A percentile compares a stretch with the other conserved stretches of the same genome.
These are phyloP conservation scores for Dreissena rostriformis DNA, from an alignment of 1,140 invertebrate species.

Conservation along the genomic window DNA sequence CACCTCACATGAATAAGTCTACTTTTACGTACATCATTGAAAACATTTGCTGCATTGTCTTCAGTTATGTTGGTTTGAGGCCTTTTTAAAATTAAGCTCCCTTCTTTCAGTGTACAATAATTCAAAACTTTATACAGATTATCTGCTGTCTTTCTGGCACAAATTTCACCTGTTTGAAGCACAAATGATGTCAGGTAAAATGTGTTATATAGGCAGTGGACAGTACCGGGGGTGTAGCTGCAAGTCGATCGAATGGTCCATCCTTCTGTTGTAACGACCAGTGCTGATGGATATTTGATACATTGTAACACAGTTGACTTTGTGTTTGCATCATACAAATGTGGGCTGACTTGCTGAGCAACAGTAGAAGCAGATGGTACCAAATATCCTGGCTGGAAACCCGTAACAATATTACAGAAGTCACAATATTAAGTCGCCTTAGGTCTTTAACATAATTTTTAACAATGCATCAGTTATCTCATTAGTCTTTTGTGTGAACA, in stretches of 20 bases:
- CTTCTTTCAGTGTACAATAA: neutral
- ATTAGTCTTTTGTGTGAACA: too few relatives aligned
- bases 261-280: conserved; percentile 3
- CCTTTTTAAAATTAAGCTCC: neutral
- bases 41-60: conserved; percentile 41
- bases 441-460: too few relatives aligned
- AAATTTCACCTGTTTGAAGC: neutral
- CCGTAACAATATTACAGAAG: too few relatives aligned
- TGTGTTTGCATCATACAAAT: too few relatives aligned
- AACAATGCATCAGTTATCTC: too few relatives aligned
- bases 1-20: conserved; percentile 25
- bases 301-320: too few relatives aligned
- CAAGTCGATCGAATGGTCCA: conserved; percentile 14
- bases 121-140: neutral
- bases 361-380: too few relatives aligned
- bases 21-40: conserved; percentile 5
- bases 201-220: conserved; percentile 8
- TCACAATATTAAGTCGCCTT: too few relatives aligned
- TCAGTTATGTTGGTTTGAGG: neutral
- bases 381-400: too few relatives aligned
- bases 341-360: too few relatives aligned
- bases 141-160: neutral
- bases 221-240: conserved; percentile 9
- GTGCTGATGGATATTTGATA: too few relatives aligned
- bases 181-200: neutral